Evolutionary conservation across 35 echinoderm and acorn worm genomes (phyloP), one percentile per base, ranked within the genome.

Genomic region (Heliocidaris tuberculata): DNA sequence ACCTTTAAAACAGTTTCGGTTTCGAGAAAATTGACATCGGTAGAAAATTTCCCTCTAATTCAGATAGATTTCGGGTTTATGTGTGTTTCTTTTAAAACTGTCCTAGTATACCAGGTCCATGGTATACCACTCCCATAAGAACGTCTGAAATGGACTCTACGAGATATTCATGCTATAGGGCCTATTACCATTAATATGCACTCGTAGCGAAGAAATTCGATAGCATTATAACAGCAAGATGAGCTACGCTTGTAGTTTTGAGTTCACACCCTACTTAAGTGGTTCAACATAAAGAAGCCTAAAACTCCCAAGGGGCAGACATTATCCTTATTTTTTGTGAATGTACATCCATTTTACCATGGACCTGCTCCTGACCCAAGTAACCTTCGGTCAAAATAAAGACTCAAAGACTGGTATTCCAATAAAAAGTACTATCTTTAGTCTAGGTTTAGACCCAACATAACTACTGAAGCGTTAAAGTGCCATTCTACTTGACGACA

Each of bases 211-310:
- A 78, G 65, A 78, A 78, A 78, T 19, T 78, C 65, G 65, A 78
- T 78, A 78, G 65, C 27, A 78, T 78, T 78, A 78, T 4, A 78
- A 78, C 65, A 78, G 65, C 65, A 78, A 78, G 65, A 78, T 78
- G 65, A 78, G 65, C 65, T 78, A 19, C 65, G 65, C 65, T 78
- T 78, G 65, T 78, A 78, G 65, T 78, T 78, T n/a, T 78, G 27
- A 78, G 65, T 78, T 78, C 65, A 78, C 65, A 78, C 65, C 27
- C 65, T n/a, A 42, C 65, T n/a, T 78, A 78, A 78, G 65, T 78
- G 65, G 65, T 78, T 19, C 65, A 78, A 78, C 21, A n/a, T 78
- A 78, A 24, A 78, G 21, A 19, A n/a, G 27, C 65, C 27, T 78
- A 78, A 78, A 24, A 78, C 7, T 78, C 65, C 65, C 21, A 78